phyloP scores from a whole-genome alignment of 92 coral and sea anemone genomes.

The Scolanthus callimorphus region DNA sequence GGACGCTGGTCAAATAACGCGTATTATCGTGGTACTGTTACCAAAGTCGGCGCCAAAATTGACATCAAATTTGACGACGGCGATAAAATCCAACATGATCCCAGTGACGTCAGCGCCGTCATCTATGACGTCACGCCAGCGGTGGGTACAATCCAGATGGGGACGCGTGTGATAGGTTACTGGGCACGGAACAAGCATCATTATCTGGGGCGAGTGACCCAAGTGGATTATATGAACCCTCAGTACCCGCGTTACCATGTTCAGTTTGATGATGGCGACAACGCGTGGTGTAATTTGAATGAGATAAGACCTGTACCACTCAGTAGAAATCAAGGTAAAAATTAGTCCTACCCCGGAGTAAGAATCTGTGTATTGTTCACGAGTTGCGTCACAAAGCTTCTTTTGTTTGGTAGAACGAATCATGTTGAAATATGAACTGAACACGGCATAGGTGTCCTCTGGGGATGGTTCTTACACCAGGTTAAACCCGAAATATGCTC shows the following conservation, averaged over 20 bases:
- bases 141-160: slow-evolving; percentile 46
- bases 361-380: too few species aligned
- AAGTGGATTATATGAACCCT: slow-evolving; percentile 54
- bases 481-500: too few species aligned
- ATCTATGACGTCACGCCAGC: slow-evolving; percentile 44
- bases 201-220: slow-evolving; percentile 30
- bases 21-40: slow-evolving; percentile 52
- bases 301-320: slow-evolving; percentile 39
- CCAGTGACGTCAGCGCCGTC: slow-evolving; percentile 47
- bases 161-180: slow-evolving; percentile 33
- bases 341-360: too few species aligned
- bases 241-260: slow-evolving; percentile 42
- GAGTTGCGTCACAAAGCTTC: too few species aligned
- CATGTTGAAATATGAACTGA: too few species aligned
- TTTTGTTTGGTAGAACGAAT: too few species aligned
- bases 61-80: slow-evolving; percentile 56
- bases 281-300: slow-evolving; percentile 36
- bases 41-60: slow-evolving; percentile 43
- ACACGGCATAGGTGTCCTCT: too few species aligned
- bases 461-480: too few species aligned
- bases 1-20: slow-evolving; percentile 47
- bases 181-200: slow-evolving; percentile 31
- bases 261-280: slow-evolving; percentile 48
- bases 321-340: slow-evolving; percentile 36
- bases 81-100: slow-evolving; percentile 48